phyloP scores from a whole-genome alignment of 2,888 invertebrate genomes.

The Marasmarcha lunaedactyla region DNA sequence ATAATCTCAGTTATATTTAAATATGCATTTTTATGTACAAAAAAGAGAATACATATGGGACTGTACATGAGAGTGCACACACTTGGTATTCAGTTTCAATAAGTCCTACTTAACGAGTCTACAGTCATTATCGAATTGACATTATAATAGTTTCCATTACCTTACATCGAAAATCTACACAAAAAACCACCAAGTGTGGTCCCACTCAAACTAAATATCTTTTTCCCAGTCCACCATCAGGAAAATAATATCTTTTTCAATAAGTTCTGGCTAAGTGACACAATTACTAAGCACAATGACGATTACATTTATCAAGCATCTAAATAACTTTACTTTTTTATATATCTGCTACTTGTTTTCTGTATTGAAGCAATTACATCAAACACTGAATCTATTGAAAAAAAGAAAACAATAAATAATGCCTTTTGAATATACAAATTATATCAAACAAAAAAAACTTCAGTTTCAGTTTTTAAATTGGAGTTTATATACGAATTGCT shows the following conservation, averaged over 20 bases:
- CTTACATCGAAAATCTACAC: neutral
- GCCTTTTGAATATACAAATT: neutral
- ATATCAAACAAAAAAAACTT: neutral
- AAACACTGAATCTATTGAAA: conserved; percentile 31
- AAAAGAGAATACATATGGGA: conserved; percentile 16
- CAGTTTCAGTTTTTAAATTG: neutral
- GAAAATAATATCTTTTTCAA: conserved; percentile 23
- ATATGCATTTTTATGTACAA: conserved; percentile 23
- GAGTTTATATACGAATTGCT: neutral
- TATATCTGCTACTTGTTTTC: conserved; percentile 57
- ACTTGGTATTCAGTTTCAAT: neutral
- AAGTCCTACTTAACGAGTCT: neutral
- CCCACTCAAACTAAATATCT: neutral
- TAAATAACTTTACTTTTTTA: conserved; percentile 46
- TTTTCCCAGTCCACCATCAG: neutral
- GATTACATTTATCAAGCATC: conserved; percentile 65
- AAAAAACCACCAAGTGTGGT: neutral
- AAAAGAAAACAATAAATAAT: neutral
- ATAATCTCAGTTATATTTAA: conserved; percentile 40
- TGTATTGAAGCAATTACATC: conserved; percentile 55
- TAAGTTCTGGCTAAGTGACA: conserved; percentile 57
- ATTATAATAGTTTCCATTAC: neutral
- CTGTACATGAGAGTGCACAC: conserved; percentile 1
- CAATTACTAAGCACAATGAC: conserved; percentile 67
- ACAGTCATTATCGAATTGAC: neutral